Evolutionary conservation across 2,113 vertebrate genomes (phyloP).

Genomic region (Percina caprodes): DNA sequence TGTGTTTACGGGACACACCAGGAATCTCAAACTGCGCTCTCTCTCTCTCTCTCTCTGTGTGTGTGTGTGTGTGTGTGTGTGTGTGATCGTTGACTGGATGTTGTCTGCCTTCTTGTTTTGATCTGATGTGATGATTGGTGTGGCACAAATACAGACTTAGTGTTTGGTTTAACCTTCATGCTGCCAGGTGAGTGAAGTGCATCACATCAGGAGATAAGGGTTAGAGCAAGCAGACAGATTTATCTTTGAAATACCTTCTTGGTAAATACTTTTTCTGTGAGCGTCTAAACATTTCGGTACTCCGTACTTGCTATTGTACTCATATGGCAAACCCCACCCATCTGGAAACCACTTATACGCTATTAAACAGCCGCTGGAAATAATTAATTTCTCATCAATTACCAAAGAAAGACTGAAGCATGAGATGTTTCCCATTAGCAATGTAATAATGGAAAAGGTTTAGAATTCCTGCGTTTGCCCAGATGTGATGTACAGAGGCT

Average conservation of each 20-base stretch:
- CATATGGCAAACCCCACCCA: constrained; percentile 30
- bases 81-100: constrained; percentile 38
- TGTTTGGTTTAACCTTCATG: neutral
- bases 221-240: neutral
- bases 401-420: constrained; percentile 18
- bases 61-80: constrained; percentile 49
- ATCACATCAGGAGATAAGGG: constrained; percentile 17
- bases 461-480: neutral
- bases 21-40: constrained; percentile 67
- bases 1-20: constrained; percentile 76
- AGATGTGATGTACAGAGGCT: constrained; percentile 2
- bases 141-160: constrained; percentile 3
- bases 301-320: neutral
- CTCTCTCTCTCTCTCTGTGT: constrained; percentile 20
- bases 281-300: neutral
- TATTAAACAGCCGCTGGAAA: constrained; percentile 35
- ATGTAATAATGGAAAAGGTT: constrained; percentile 6
- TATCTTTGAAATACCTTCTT: constrained; percentile 41
- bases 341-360: constrained; percentile 22
- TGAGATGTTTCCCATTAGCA: constrained; percentile 13
- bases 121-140: constrained; percentile 11
- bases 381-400: constrained; percentile 56
- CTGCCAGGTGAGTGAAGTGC: neutral
- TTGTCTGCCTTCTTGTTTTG: constrained; percentile 61
- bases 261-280: constrained; percentile 38